phyloP scores from a whole-genome alignment of 2,888 invertebrate genomes.

The Gastrophysa polygoni region DNA sequence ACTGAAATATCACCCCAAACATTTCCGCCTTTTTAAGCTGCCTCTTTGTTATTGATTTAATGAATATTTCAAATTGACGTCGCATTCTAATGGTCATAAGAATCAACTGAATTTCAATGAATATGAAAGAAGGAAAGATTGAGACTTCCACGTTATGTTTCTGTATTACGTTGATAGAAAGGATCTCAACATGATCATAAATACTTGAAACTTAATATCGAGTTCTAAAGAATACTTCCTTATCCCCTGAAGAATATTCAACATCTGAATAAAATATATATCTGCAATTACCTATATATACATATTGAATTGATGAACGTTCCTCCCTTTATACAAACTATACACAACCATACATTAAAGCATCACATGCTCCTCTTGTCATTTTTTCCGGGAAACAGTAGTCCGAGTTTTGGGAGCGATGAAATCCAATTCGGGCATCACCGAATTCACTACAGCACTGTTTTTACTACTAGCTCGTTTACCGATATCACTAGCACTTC shows the following conservation, averaged over 20 bases:
- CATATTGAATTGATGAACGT: background rate
- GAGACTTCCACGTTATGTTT: too few species aligned
- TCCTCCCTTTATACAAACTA: constrained; percentile 18
- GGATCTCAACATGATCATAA: too few species aligned
- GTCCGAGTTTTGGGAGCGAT: constrained; percentile 58
- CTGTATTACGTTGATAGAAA: too few species aligned
- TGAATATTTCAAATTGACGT: too few species aligned
- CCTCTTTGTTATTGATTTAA: too few species aligned
- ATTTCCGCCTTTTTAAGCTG: too few species aligned
- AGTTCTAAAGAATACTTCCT: background rate
- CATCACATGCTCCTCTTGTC: constrained; percentile 58
- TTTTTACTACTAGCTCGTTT: constrained; percentile 24
- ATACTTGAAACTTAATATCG: too few species aligned
- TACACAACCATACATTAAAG: constrained; percentile 44
- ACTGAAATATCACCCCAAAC: too few species aligned
- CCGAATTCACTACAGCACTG: constrained; percentile 56
- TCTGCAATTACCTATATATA: background rate
- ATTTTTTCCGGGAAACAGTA: constrained; percentile 51
- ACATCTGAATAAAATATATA: background rate
- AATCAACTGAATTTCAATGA: too few species aligned
- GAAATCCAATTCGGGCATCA: constrained; percentile 64
- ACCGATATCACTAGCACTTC: constrained; percentile 23
- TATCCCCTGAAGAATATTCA: background rate
- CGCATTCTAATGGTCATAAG: too few species aligned
- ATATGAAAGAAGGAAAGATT: too few species aligned